A percentile compares a stretch with the other conserved stretches of the same genome.
Conservation (phyloP, 2,113 vertebrate species). For the Chaetops frenatus region DNA sequence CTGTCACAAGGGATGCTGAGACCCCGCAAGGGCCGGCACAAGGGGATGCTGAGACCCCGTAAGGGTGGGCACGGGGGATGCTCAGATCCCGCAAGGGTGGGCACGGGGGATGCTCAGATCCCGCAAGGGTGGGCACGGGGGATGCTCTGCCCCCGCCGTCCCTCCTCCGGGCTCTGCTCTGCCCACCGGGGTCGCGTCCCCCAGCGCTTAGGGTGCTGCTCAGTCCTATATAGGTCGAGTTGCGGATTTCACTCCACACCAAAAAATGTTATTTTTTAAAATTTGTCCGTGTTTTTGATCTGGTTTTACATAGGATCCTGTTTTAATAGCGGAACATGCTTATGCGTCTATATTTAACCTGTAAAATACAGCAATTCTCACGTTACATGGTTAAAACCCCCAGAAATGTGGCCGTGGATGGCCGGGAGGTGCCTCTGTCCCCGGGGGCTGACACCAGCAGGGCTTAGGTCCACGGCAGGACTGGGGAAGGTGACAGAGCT, state of each 20-base stretch:
- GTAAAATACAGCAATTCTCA: not conserved
- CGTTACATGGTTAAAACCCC: accelerated
- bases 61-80: too few relatives aligned
- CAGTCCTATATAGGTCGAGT: not conserved
- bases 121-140: accelerated
- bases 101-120: not conserved
- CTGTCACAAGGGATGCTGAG: accelerated
- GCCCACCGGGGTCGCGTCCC: not conserved
- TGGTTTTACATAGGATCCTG: not conserved
- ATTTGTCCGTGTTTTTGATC: not conserved
- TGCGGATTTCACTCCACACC: not conserved
- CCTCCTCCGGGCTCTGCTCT: not conserved
- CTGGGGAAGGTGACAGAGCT: not conserved
- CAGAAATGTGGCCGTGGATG: not conserved
- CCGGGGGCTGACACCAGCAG: not conserved
- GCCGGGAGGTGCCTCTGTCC: not conserved
- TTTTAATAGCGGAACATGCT: not conserved
- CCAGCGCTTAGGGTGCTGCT: not conserved
- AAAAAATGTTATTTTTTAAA: accelerated
- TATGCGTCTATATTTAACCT: not conserved
- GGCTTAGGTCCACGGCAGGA: not conserved
- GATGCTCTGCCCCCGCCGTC: not conserved
- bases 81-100: accelerated
- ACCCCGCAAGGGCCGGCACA: accelerated
- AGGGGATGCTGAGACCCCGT: not conserved